Evolutionary conservation across 2,113 vertebrate species (phyloP).

Genomic region (Gavialis gangeticus): DNA sequence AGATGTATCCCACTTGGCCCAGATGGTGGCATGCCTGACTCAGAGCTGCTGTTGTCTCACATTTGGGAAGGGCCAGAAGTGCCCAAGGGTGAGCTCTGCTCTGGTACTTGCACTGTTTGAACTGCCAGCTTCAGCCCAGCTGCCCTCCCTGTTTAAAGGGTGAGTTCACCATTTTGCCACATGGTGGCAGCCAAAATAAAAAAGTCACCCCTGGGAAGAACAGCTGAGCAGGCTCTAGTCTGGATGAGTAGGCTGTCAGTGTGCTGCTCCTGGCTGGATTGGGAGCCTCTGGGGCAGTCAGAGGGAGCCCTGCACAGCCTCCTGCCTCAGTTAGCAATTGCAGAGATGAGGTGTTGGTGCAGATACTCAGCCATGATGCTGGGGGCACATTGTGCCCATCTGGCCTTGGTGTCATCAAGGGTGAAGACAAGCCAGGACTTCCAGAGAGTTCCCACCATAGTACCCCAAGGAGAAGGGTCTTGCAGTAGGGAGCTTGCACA

Average conservation of each 20-base stretch:
- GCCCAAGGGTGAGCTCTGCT: too few species aligned
- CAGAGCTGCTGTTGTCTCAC: too few species aligned
- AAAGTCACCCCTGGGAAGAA: background rate
- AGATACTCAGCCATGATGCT: background rate
- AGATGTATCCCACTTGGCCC: too few species aligned
- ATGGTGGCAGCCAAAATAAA: constrained; percentile 50
- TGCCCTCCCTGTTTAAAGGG: accelerated
- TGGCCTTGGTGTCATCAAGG: background rate
- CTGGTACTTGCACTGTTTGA: too few species aligned
- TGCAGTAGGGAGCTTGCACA: background rate
- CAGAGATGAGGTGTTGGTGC: background rate
- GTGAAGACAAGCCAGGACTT: background rate
- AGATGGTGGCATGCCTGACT: too few species aligned
- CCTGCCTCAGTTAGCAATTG: background rate
- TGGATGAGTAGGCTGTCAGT: too few species aligned
- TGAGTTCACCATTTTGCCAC: constrained; percentile 1
- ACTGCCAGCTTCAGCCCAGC: too few species aligned
- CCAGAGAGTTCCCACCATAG: background rate
- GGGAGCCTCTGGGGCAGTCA: too few species aligned
- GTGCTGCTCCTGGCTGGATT: too few species aligned
- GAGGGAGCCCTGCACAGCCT: too few species aligned
- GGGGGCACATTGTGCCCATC: background rate
- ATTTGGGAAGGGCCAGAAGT: too few species aligned
- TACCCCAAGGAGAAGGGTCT: background rate
- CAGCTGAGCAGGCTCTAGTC: too few species aligned